phyloP scores from a whole-genome alignment of 1,140 invertebrate genomes.

The Habropoda laboriosa region DNA sequence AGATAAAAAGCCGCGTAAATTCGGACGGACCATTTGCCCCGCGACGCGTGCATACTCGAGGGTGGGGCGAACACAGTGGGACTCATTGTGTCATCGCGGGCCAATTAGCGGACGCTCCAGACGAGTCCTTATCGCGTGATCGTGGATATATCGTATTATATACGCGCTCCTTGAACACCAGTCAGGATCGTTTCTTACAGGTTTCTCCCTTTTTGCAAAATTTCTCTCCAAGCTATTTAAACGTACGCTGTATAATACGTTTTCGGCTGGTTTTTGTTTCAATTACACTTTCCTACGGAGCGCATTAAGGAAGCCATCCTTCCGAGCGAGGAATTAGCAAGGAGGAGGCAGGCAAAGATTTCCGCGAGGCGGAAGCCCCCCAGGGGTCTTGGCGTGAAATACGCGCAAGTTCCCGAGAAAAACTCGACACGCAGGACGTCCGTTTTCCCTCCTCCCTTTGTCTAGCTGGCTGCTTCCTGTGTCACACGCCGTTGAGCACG shows the following conservation, averaged over 20 bases:
- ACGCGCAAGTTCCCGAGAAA: slow-evolving; percentile 26
- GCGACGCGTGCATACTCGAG: no score
- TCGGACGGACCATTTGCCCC: slow-evolving; percentile 44
- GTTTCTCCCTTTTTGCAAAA: no score
- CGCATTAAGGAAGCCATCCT: no score
- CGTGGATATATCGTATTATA: background rate
- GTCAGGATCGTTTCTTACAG: background rate
- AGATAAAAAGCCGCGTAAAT: slow-evolving; percentile 46
- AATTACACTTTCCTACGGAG: no score
- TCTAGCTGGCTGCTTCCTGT: slow-evolving; percentile 79
- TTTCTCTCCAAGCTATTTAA: no score
- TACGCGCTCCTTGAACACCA: background rate
- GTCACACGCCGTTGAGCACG: slow-evolving; percentile 82
- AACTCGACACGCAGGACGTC: slow-evolving; percentile 30
- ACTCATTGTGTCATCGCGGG: slow-evolving; percentile 49
- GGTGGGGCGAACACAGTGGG: slow-evolving; percentile 34
- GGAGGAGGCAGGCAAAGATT: no score
- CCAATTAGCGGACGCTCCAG: slow-evolving; percentile 75
- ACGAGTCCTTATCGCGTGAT: slow-evolving; percentile 58
- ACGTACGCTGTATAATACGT: no score
- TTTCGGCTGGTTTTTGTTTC: no score
- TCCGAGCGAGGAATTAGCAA: no score
- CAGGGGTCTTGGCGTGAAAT: slow-evolving; percentile 16
- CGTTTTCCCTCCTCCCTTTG: slow-evolving; percentile 33
- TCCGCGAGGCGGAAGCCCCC: slow-evolving; percentile 23